Conservation (phyloP, 2,797 vertebrate species). For the Steatocranus sp. region DNA sequence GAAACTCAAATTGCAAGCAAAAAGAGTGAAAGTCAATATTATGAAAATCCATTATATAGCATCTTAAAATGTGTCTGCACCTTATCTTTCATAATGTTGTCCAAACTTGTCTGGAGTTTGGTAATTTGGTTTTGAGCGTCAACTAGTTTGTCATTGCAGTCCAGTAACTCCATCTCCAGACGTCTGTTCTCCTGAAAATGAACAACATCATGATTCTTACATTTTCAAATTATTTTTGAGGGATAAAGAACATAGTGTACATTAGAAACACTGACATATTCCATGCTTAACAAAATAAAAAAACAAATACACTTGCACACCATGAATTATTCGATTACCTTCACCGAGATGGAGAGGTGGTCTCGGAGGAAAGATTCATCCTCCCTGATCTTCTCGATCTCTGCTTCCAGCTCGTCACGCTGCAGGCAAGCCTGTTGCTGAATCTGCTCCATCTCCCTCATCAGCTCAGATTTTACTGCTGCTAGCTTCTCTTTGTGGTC, state of each 20-base stretch:
- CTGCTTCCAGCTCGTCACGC: conserved; percentile 82
- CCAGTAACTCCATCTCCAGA: conserved; percentile 86
- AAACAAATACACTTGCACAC: not conserved
- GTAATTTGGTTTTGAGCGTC: conserved; percentile 79
- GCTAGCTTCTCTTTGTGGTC: conserved; percentile 86
- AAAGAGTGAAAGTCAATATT: not conserved
- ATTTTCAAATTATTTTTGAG: not conserved
- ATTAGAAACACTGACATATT: not conserved
- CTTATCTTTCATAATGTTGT: conserved; percentile 87
- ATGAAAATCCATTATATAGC: not conserved
- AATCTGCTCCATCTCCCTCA: conserved; percentile 85
- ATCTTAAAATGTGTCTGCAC: conserved; percentile 52
- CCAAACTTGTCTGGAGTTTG: conserved; percentile 87
- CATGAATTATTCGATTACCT: conserved; percentile 72
- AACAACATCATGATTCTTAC: not conserved
- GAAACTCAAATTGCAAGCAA: not conserved
- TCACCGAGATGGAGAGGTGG: conserved; percentile 85
- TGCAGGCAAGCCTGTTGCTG: conserved; percentile 86
- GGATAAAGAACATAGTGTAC: not conserved
- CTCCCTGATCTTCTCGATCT: conserved; percentile 82
- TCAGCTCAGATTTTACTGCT: conserved; percentile 77
- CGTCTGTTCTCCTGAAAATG: conserved; percentile 85
- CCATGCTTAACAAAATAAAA: not conserved
- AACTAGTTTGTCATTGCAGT: conserved; percentile 80
- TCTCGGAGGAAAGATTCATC: conserved; percentile 87